Percentiles rank a stretch among this genome's conserved stretches.
These are phyloP conservation scores for Bubo blakistoni DNA, from an alignment of 2,113 vertebrate species.

Conservation along the genomic window DNA sequence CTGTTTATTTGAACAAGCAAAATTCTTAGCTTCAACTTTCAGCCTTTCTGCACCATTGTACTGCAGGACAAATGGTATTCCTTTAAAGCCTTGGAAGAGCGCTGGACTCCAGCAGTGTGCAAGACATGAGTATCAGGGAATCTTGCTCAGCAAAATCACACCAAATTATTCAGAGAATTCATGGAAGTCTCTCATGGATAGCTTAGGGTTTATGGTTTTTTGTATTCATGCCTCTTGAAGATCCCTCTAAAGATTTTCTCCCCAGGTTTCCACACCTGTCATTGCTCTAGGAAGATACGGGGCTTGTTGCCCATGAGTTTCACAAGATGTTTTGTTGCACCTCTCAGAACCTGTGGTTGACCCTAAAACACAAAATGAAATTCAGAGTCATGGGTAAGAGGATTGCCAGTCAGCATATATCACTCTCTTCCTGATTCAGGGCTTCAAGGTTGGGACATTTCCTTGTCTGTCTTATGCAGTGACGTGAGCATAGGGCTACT, in stretches of 20 bases:
- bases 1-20: not conserved
- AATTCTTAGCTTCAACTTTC: not conserved
- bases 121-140: not conserved
- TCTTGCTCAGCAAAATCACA: not conserved
- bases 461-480: not conserved
- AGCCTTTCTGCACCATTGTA: not conserved
- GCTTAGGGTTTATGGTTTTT: not conserved
- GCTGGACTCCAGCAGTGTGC: not conserved
- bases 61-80: not conserved
- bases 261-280: not conserved
- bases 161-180: not conserved
- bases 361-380: not conserved
- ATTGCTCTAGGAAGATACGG: not conserved
- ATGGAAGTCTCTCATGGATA: not conserved
- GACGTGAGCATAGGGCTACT: not conserved
- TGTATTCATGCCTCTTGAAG: not conserved
- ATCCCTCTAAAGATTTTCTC: not conserved
- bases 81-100: not conserved
- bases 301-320: accelerated
- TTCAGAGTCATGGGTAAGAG: not conserved
- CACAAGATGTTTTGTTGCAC: not conserved
- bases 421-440: not conserved
- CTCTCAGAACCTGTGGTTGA: not conserved
- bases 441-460: not conserved
- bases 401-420: not conserved